Percentiles rank a stretch among this genome's conserved stretches.
Evolutionary conservation across 2,113 vertebrate species (phyloP).

Genomic region (Elephantulus edwardii): DNA sequence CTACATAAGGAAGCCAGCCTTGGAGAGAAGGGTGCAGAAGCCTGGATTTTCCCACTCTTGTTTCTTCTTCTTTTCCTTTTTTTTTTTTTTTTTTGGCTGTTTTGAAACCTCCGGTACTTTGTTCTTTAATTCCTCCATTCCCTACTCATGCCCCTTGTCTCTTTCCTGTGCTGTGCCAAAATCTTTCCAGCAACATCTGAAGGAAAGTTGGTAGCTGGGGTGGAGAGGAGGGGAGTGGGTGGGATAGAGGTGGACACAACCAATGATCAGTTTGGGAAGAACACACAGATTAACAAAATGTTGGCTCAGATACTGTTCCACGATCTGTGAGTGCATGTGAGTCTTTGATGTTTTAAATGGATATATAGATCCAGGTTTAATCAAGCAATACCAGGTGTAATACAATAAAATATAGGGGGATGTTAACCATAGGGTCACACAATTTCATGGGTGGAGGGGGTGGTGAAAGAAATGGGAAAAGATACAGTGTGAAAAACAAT

Average conservation of each 20-base stretch:
- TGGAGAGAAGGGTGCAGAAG: not conserved
- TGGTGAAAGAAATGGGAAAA: too few relatives aligned
- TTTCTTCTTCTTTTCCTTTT: too few relatives aligned
- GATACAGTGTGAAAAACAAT: too few relatives aligned
- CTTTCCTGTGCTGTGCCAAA: constrained; percentile 47
- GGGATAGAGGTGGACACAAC: not conserved
- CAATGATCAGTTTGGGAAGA: constrained; percentile 66
- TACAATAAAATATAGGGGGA: too few relatives aligned
- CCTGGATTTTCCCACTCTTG: constrained; percentile 47
- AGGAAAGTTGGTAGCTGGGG: too few relatives aligned
- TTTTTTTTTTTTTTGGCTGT: constrained; percentile 56
- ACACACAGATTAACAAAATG: constrained; percentile 70
- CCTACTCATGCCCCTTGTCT: constrained; percentile 5
- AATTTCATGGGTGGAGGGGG: too few relatives aligned
- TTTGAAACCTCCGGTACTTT: constrained; percentile 47
- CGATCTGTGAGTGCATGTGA: constrained; percentile 43
- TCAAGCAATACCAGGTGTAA: constrained; percentile 35
- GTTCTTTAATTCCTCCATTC: constrained; percentile 36
- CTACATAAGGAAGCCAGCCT: too few relatives aligned
- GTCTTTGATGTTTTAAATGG: constrained; percentile 51
- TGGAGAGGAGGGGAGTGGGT: not conserved
- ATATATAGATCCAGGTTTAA: too few relatives aligned
- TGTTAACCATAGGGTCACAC: too few relatives aligned
- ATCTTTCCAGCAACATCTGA: constrained; percentile 63
- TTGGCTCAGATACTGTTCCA: constrained; percentile 60